Conservation (phyloP, 2,888 invertebrate genomes). For the Onthophagus sagittarius region DNA sequence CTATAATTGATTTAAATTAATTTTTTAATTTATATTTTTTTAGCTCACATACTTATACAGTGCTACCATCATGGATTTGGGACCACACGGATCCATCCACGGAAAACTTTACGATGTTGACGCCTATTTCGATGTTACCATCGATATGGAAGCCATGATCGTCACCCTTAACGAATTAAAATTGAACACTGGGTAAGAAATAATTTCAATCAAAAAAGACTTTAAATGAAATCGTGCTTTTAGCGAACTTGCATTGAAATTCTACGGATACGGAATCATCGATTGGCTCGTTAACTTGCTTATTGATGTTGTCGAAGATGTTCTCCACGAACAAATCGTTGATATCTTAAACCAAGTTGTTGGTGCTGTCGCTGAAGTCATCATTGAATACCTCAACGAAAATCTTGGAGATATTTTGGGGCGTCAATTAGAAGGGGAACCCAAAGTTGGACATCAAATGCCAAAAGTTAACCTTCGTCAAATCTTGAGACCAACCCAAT, state of each 20-base stretch:
- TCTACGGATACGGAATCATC: constrained; percentile 51
- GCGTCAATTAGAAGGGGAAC: neutral
- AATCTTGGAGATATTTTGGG: constrained; percentile 9
- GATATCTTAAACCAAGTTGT: constrained; percentile 49
- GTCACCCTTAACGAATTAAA: constrained; percentile 26
- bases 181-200: constrained; percentile 36
- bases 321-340: constrained; percentile 52
- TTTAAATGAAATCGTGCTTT: constrained; percentile 22
- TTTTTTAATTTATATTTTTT: constrained; percentile 31
- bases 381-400: constrained; percentile 33
- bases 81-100: constrained; percentile 52
- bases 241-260: constrained; percentile 51
- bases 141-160: constrained; percentile 33
- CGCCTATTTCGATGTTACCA: constrained; percentile 28
- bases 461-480: neutral
- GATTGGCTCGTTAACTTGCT: constrained; percentile 55
- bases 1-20: neutral
- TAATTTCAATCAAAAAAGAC: neutral
- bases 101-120: constrained; percentile 44
- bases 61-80: constrained; percentile 53
- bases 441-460: neutral
- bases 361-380: constrained; percentile 41
- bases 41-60: constrained; percentile 54
- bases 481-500: neutral
- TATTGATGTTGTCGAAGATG: constrained; percentile 46